phyloP scores from a whole-genome alignment of 1,140 invertebrate genomes.

The Mylabris phalerata region DNA sequence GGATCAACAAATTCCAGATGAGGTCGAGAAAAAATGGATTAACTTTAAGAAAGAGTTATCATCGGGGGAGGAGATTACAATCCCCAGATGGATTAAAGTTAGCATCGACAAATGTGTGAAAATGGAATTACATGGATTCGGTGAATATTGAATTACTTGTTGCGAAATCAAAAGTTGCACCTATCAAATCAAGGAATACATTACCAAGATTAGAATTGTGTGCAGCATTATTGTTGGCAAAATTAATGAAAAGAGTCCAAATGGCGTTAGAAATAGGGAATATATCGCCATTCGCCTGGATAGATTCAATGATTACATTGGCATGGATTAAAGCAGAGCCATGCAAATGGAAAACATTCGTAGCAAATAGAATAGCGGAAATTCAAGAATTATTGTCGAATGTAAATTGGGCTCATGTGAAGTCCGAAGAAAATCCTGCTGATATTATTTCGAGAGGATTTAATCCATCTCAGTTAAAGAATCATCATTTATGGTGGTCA shows the following conservation, averaged over 20 bases:
- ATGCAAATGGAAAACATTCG: constrained; percentile 29
- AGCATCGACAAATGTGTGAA: neutral
- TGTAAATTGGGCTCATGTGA: too few relatives aligned
- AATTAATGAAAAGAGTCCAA: constrained; percentile 16
- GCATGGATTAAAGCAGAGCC: constrained; percentile 26
- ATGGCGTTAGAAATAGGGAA: constrained; percentile 5
- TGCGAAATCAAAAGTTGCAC: constrained; percentile 33
- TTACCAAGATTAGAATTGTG: constrained; percentile 29
- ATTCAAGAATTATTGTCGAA: too few relatives aligned
- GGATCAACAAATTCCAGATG: constrained; percentile 8
- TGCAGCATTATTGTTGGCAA: constrained; percentile 22
- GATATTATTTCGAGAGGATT: too few relatives aligned
- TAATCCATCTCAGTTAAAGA: too few relatives aligned
- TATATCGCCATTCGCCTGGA: constrained; percentile 33
- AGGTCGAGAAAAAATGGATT: constrained; percentile 19
- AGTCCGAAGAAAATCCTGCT: too few relatives aligned
- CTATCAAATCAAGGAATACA: constrained; percentile 29
- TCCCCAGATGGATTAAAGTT: constrained; percentile 1
- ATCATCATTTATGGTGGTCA: too few relatives aligned
- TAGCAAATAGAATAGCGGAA: too few relatives aligned
- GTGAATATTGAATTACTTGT: constrained; percentile 31
- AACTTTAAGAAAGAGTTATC: constrained; percentile 5
- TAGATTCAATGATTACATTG: constrained; percentile 41
- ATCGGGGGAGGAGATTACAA: constrained; percentile 16
- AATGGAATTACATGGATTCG: constrained; percentile 31